phyloP scores from a whole-genome alignment of 2,797 vertebrate species.

The Myiotriccus ornatus region DNA sequence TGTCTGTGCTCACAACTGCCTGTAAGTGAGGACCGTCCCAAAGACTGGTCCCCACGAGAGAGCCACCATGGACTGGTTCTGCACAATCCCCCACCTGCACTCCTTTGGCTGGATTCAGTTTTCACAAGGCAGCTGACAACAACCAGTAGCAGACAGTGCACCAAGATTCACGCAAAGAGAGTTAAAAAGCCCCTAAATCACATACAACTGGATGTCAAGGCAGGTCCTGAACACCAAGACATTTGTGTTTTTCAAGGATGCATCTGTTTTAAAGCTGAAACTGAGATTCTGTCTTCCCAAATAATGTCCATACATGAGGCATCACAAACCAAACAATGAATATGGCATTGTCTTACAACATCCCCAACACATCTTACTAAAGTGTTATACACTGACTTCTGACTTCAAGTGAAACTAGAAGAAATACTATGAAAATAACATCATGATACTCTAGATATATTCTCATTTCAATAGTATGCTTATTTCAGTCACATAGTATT shows the following conservation, averaged over 20 bases:
- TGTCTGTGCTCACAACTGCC: rapidly evolving
- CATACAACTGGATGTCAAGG: not conserved
- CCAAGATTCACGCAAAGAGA: not conserved
- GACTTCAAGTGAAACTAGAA: not conserved
- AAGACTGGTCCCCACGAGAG: rapidly evolving
- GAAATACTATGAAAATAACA: not conserved
- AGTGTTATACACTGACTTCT: not conserved
- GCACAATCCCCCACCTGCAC: rapidly evolving
- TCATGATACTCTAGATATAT: not conserved
- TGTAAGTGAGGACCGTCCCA: not conserved
- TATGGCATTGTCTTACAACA: not conserved
- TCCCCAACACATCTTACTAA: not conserved
- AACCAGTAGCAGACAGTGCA: not conserved
- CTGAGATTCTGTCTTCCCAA: not conserved
- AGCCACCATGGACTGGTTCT: not conserved
- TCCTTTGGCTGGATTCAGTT: not conserved
- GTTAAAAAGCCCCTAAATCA: rapidly evolving
- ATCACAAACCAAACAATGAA: rapidly evolving
- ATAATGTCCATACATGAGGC: rapidly evolving
- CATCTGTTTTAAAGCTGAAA: not conserved
- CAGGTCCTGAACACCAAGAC: not conserved
- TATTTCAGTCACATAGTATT: not conserved
- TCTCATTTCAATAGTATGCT: not conserved
- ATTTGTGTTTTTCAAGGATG: not conserved
- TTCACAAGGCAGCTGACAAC: not conserved